Percentiles rank a stretch among this genome's conserved stretches.
phyloP scores from a whole-genome alignment of 2,888 invertebrate species.

The Latrodectus hesperus region DNA sequence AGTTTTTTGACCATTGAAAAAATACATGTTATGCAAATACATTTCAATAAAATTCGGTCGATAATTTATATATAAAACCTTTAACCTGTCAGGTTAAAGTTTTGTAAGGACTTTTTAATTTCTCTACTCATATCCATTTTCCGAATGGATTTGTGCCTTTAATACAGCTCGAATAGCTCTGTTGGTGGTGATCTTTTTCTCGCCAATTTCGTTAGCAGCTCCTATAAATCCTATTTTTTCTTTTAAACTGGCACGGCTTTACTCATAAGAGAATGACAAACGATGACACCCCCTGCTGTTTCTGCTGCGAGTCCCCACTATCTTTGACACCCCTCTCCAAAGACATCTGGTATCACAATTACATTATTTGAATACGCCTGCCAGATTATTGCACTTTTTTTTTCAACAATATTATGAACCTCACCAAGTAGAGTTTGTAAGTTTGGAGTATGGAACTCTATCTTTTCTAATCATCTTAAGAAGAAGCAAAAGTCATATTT shows the following conservation, averaged over 20 bases:
- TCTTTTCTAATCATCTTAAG: too few species aligned
- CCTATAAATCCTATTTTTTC: conserved; percentile 28
- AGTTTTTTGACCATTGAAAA: too few species aligned
- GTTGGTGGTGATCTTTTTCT: neutral
- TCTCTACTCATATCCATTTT: neutral
- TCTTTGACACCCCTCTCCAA: conserved; percentile 32
- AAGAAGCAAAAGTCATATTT: too few species aligned
- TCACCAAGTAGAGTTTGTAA: neutral
- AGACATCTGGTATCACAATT: conserved; percentile 68
- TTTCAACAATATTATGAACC: neutral
- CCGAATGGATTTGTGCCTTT: neutral
- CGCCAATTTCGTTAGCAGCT: conserved; percentile 32
- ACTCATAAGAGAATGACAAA: conserved; percentile 58
- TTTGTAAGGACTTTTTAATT: neutral
- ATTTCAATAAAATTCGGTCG: too few species aligned
- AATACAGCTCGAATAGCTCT: neutral
- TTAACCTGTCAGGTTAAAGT: neutral
- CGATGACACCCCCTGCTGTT: conserved; percentile 58
- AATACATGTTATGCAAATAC: too few species aligned
- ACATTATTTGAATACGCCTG: conserved; percentile 11
- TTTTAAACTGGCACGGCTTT: conserved; percentile 15
- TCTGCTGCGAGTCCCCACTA: conserved; percentile 19
- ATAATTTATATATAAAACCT: too few species aligned
- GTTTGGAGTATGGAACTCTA: too few species aligned
- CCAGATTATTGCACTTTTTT: neutral